Evolutionary conservation across 2,797 vertebrate genomes (phyloP).

Genomic region (Acestrorhynchus altus): DNA sequence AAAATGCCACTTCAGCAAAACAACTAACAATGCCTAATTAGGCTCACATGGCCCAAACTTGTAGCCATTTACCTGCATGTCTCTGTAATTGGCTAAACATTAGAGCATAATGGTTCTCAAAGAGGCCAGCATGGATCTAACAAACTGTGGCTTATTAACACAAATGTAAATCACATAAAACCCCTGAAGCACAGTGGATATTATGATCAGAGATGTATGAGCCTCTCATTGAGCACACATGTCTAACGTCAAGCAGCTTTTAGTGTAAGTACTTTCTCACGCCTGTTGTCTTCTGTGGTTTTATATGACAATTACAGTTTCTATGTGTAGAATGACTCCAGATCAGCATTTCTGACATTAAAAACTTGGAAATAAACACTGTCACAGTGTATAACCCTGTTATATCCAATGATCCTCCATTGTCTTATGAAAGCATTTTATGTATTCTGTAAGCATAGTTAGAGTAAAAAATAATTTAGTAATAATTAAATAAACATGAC

Average conservation of each 20-base stretch:
- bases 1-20: slow-evolving; percentile 55
- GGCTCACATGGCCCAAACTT: slow-evolving; percentile 67
- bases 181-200: slow-evolving; percentile 15
- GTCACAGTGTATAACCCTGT: no score
- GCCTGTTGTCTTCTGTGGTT: neutral
- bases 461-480: no score
- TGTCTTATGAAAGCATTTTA: no score
- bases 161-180: slow-evolving; percentile 69
- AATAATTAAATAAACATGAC: no score
- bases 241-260: neutral
- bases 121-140: slow-evolving; percentile 68
- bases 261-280: neutral
- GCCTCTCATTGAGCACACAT: slow-evolving; percentile 47
- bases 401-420: no score
- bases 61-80: slow-evolving; percentile 63
- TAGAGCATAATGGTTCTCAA: slow-evolving; percentile 60
- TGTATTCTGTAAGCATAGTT: no score
- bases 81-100: slow-evolving; percentile 61
- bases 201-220: slow-evolving; percentile 30
- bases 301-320: neutral
- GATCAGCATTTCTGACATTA: no score
- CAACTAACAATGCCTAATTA: slow-evolving; percentile 71
- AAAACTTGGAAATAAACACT: no score
- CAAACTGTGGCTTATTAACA: slow-evolving; percentile 66
- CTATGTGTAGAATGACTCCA: neutral